Base-by-base conservation (phyloP, 2,113 vertebrate species). In the Ceuthmochares aereus region DNA sequence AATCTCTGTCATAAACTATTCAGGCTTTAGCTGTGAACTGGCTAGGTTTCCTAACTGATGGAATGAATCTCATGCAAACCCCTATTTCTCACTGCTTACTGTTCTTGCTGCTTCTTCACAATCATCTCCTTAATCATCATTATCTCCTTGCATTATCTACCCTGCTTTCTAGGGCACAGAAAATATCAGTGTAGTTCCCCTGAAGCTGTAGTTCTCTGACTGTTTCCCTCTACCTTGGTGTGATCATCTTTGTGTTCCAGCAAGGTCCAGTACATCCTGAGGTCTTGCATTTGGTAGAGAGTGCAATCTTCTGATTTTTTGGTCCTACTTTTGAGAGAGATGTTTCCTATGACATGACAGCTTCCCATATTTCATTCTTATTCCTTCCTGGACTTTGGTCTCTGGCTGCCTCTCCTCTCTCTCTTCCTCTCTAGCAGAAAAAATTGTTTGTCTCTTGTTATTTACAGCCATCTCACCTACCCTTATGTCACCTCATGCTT, bases 331-430 rank as follows among this genome's bases (percentile, higher is more conserved):
- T 20, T 51, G 29, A 40, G 8, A 64, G 77, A 79, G 34, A n/a
- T 66, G 66, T 93, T 94, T 90, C 72, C 58, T 74, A 89, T 67
- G 93, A 88, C 94, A 76, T 92, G 55, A 80, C 13, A 47, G 43
- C 30, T 77, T 92, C 63, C 90, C 84, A 34, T 76, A 55, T 92
- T 94, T 90, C 17, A 32, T 62, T 86, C 25, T 94, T 88, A 85
- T 74, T 90, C 29, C 37, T 95, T 95, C 90, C 72, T 92, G 79
- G 19, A 88, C 27, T 95, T 91, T 9, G 32, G 56, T 60, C 49
- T 70, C 62, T 91, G 81, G 34, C 62, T 85, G 75, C 36, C 58
- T 90, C 54, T 83, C 74, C 67, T 90, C 85, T 88, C 85, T 88
- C 82, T 90, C 75, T 88, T 93, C 49, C 58, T 62, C 32, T 76